A percentile compares a stretch with the other conserved stretches of the same genome.
These are phyloP conservation scores for Otolemur crassicaudatus DNA, from an alignment of 2,797 vertebrate species.

Conservation along the genomic window DNA sequence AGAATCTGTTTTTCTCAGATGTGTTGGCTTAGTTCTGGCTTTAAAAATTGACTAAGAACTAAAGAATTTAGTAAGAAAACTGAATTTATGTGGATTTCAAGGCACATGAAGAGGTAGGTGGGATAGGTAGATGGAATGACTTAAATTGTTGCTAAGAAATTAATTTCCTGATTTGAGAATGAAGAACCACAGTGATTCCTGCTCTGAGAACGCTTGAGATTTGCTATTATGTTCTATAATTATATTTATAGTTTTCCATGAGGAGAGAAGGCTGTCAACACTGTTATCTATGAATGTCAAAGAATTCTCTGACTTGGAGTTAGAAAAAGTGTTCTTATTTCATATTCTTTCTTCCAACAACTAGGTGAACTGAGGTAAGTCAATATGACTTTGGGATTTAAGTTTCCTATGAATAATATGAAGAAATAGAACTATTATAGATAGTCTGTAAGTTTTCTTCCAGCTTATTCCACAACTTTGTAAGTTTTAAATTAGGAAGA, in stretches of 20 bases:
- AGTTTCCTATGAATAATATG: neutral
- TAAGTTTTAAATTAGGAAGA: conserved; percentile 58
- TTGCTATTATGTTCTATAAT: neutral
- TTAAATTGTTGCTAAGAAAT: conserved; percentile 25
- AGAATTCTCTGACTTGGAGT: neutral
- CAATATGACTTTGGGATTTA: neutral
- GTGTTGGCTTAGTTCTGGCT: neutral
- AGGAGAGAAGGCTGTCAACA: neutral
- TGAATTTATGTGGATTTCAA: neutral
- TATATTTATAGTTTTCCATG: neutral
- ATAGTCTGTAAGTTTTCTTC: conserved; percentile 15
- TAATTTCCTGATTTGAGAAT: neutral
- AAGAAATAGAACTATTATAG: neutral
- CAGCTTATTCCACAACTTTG: conserved; percentile 16
- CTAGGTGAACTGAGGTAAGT: neutral
- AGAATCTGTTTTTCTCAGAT: neutral
- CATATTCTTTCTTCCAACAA: neutral
- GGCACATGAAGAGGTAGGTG: neutral
- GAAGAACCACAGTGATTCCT: neutral
- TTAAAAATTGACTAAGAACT: neutral
- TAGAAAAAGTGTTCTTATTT: conserved; percentile 7
- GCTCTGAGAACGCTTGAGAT: neutral
- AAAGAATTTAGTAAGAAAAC: neutral
- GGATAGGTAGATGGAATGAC: neutral
- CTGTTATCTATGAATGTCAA: neutral